Evolutionary conservation across 2,113 vertebrate genomes (phyloP), one percentile per base, ranked within the genome.

Genomic region (Tricholaema leucomelas): DNA sequence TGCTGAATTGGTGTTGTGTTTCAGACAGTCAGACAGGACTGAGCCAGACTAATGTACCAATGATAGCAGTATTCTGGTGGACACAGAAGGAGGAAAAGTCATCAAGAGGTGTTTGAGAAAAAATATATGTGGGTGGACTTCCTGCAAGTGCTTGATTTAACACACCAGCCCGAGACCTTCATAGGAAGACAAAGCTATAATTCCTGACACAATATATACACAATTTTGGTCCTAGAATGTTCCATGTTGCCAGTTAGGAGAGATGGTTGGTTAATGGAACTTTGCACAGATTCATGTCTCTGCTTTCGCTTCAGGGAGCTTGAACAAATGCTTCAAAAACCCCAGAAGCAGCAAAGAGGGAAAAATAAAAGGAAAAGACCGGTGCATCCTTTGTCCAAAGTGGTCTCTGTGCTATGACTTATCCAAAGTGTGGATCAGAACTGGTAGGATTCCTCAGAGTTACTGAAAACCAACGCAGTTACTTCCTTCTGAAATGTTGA

Each of bases 401-500:
- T 72, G 66, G 36, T 91, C 69, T 87, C 93, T 90, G 61, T 78
- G 83, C 59, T 81, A 36, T 42, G 60, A 83, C 84, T 90, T 95
- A 92, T 82, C 91, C 81, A 88, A 92, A 84, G 88, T 52, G 71
- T 38, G 83, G 75, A 96, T 90, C 84, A 93, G 90, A 95, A 90
- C 77, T 91, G 55, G 67, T 46, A 82, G 61, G 54, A 91, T 87
- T 91, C 85, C 56, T 95, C 87, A 93, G 84, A 93, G 85, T 89
- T 54, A 85, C 93, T 91, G 87, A 95, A 94, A 93, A 81, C 58
- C 85, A 92, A 92, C 75, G 83, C 75, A 77, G 91, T 64, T 63
- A 71, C 89, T 82, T 95, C 89, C 83, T 87, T 92, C 84, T 88
- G 90, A 96, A 96, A 92, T 85, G 79, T 90, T 96, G 87, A 95